phyloP scores from a whole-genome alignment of 2,797 vertebrate genomes.

The Diplodus puntazzo region DNA sequence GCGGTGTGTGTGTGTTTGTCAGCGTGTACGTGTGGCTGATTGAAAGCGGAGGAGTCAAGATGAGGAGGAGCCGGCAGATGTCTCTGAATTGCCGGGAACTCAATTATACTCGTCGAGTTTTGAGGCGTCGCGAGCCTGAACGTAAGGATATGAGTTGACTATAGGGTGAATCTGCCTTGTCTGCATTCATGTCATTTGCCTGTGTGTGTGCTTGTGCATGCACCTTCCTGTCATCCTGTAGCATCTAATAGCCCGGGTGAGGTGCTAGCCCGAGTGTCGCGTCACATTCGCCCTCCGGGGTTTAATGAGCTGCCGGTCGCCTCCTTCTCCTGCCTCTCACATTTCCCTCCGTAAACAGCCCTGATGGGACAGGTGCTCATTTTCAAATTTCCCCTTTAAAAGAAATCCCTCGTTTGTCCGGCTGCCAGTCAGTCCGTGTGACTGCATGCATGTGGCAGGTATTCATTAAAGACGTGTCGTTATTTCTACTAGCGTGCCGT shows the following conservation, averaged over 20 bases:
- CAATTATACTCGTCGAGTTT: neutral
- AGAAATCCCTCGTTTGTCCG: neutral
- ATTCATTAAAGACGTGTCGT: constrained; percentile 4
- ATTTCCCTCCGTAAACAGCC: constrained; percentile 13
- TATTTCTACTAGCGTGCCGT: neutral
- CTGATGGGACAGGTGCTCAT: constrained; percentile 44
- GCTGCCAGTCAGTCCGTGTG: constrained; percentile 11
- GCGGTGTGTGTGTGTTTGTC: constrained; percentile 11
- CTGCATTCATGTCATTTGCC: neutral
- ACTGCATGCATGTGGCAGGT: neutral
- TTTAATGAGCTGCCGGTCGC: constrained; percentile 62
- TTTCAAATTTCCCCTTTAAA: constrained; percentile 39
- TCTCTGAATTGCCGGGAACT: constrained; percentile 30
- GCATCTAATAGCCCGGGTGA: constrained; percentile 7
- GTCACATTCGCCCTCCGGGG: constrained; percentile 19
- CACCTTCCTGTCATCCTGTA: neutral
- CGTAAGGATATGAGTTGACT: neutral
- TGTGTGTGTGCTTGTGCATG: constrained; percentile 9
- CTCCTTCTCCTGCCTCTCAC: neutral
- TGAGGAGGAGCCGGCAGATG: constrained; percentile 48
- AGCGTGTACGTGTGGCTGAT: constrained; percentile 1
- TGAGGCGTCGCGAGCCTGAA: neutral
- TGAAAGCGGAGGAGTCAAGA: constrained; percentile 22
- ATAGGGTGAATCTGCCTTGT: neutral
- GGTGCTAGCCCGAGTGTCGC: constrained; percentile 13